Base-by-base conservation (phyloP, 2,888 invertebrate genomes). In the Pseudoips prasinana region DNA sequence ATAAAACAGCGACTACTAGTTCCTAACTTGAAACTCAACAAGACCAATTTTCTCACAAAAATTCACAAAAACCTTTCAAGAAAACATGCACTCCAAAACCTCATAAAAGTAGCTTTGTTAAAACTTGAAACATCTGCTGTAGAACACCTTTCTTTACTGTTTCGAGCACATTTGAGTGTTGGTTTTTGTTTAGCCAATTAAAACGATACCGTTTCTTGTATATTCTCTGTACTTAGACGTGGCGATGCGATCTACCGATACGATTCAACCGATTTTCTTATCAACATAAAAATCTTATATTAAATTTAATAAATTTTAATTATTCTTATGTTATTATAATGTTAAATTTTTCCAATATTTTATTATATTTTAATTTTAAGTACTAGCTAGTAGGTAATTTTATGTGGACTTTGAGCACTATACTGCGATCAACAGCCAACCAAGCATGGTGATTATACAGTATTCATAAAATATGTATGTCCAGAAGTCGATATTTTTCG, bases 151-250 rank as follows among this genome's bases (percentile, higher is more conserved):
- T 40, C 35, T 50, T 37, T 43, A 37, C 24, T 22, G 22, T 30
- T 40, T 29, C 24, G 25, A 51, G 45, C 29, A 28, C 20, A 28
- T 40, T 29, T 24, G 26, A 51, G 46, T 29, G 30, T 30, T 37
- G 62, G 64, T 73, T 82, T 76, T 77, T 82, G 73, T 82, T 68
- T 47, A 57, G 58, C 69, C 67, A 78, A 80, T 82, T 76, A 76
- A 76, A 73, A 52, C 66, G 65, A 73, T 73, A 72, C 57, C 59
- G 64, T 67, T 72, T 64, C 66, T 67, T 62, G 46, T 55, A 54
- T 70, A 67, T 64, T 69, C n/a, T 3, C 7, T 5, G n/a, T n/a
- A 7, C 2, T 20, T 20, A n/a, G 2, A 20, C 2, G n/a, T 20
- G 3, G 5, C 20, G 20, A 20, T n/a, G 7, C 20, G 20, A 20